These are phyloP conservation scores for Melanotaenia parkinsoni DNA, from an alignment of 2,797 vertebrate genomes.

Conservation along the genomic window DNA sequence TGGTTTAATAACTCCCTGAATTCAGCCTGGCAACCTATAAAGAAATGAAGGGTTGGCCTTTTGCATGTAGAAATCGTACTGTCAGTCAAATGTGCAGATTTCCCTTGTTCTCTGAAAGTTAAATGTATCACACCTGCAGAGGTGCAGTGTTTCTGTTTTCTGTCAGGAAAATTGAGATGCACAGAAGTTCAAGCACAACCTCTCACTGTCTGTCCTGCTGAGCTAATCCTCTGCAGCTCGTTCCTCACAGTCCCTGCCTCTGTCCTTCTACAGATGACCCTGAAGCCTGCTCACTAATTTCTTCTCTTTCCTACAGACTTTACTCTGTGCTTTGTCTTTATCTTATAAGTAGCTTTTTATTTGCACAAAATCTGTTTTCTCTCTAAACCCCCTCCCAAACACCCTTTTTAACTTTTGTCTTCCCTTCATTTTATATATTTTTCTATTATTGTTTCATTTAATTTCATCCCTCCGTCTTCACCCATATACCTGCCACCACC, in stretches of 20 bases:
- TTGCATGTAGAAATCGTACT: not conserved
- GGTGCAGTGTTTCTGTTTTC: constrained; percentile 8
- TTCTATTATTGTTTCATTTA: not conserved
- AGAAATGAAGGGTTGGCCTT: not conserved
- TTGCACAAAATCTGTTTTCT: not conserved
- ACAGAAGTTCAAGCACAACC: not conserved
- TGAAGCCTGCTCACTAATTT: constrained; percentile 3
- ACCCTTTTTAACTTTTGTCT: not conserved
- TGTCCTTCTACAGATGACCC: not conserved
- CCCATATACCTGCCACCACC: not conserved
- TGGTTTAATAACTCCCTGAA: no score
- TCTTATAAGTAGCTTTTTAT: not conserved
- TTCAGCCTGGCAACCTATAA: not conserved
- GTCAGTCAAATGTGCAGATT: not conserved
- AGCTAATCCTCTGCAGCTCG: constrained; percentile 44
- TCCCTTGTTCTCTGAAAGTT: not conserved
- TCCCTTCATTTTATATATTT: not conserved
- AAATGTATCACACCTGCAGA: not conserved
- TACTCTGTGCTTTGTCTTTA: not conserved
- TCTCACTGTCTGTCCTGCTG: constrained; percentile 53
- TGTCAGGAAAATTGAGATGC: not conserved
- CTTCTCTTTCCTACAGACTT: not conserved
- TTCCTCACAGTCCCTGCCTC: constrained; percentile 30
- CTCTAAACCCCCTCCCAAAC: not conserved
- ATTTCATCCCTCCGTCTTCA: not conserved